Evolutionary conservation across 1,140 invertebrate genomes (phyloP), one percentile per base, ranked within the genome.

Genomic region (Glossosoma conforme): DNA sequence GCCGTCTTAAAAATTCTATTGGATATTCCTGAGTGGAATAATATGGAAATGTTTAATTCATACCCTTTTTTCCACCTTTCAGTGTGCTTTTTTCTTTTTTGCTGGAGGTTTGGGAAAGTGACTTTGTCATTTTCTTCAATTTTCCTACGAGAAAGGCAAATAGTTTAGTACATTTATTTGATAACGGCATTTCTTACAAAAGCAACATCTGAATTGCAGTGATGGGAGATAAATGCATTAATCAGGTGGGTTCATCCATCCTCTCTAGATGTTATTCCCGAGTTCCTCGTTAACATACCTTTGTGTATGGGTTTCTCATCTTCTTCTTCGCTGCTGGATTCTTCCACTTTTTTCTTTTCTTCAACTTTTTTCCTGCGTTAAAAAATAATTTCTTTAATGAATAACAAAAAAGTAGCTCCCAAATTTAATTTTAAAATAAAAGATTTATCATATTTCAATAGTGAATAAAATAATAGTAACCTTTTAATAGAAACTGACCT

Each of bases 261-360:
- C n/a, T n/a, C n/a, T n/a, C n/a, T n/a, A n/a, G n/a, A n/a, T n/a
- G n/a, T n/a, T n/a, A n/a, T n/a, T 28, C 6, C 25, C 25, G 25
- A 28, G 6, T 28, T 28, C n/a, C 25, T 8, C 6, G n/a, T n/a
- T 33, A 28, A 38, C 15, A 37, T 32, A 59, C 57, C 57, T 56
- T 59, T 59, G 9, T 10, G 36, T 32, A 40, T 22, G 14, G 40
- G 28, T 18, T 10, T 8, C 13, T 55, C 52, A 22, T 47, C 73
- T 60, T 76, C 72, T 45, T 82, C 80, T 60, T 78, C 73, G 20
- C 69, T 75, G 58, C 75, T 82, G 15, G 74, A 77, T 51, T 76
- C 71, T 50, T 75, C 70, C 25, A 71, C 69, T 47, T 74, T 53
- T 65, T 78, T 66, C 61, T 77, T 75, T 54, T 82, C 63, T 69